Evolutionary conservation across 2,797 vertebrate genomes (phyloP), one percentile per base, ranked within the genome.

Genomic region (Etheostoma nigrum): DNA sequence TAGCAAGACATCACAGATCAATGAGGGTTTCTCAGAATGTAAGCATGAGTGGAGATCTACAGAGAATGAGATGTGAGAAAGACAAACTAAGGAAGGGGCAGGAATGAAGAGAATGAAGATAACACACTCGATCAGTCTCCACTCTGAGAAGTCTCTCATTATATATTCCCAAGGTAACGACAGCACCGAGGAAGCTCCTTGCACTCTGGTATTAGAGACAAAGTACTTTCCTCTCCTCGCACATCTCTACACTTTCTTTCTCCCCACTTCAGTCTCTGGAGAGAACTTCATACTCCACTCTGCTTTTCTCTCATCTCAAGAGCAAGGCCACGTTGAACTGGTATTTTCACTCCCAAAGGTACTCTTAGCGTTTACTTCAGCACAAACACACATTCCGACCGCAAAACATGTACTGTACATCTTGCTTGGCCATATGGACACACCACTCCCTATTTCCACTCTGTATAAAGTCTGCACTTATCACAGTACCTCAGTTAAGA

Each of bases 111-210:
- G 74, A 80, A 74, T 59, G 65, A 73, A 62, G 85, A 86, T 72
- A 83, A 82, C 62, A 45, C 80, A 76, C 79, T 88, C 79, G 83
- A 84, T 88, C 85, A 74, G 83, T 59, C 71, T 79, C 48, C 64
- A 52, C 79, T 80, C 73, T n/a, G 58, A 86, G 81, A 84, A 63
- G 71, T 66, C 74, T 79, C 81, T 83, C 78, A 72, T 90, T 78
- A 84, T 68, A 76, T 64, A 79, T 67, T 85, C 67, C 68, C 19
- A 1, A 60, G 65, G 64, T 84, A 76, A 89, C 78, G 73, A 72
- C 81, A 69, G 70, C 72, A 40, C 27, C 16, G 57, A 86, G 51
- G 70, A 74, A 80, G 57, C 69, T 57, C 23, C 81, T 80, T 59
- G 2, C 49, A 60, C 72, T 65, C 69, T 66, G 63, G 73, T 83